A percentile compares a stretch with the other conserved stretches of the same genome.
Evolutionary conservation across 2,113 vertebrate genomes (phyloP).

Genomic region (Oncorhynchus nerka): DNA sequence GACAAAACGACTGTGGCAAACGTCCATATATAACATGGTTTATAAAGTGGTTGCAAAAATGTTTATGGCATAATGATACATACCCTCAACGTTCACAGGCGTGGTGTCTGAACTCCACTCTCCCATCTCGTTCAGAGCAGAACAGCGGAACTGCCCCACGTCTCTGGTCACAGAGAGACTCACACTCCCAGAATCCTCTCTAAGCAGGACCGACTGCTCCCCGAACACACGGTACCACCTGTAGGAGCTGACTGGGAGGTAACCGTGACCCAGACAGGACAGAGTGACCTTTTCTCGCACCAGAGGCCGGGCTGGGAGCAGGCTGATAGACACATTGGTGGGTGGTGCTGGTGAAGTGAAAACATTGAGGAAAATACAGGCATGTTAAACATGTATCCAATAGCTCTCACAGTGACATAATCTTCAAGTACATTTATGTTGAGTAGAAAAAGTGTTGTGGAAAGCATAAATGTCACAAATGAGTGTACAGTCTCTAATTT

Average conservation of each 20-base stretch:
- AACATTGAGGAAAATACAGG: not conserved
- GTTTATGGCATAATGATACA: not conserved
- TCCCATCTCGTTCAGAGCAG: slow-evolving; percentile 14
- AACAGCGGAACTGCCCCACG: slow-evolving; percentile 5
- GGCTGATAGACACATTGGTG: not conserved
- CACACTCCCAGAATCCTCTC: slow-evolving; percentile 1
- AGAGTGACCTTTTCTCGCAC: slow-evolving; percentile 14
- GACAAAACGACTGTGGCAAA: too few relatives aligned
- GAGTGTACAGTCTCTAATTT: too few relatives aligned
- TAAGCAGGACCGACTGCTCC: not conserved
- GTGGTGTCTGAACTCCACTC: not conserved
- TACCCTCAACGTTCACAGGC: slow-evolving; percentile 16
- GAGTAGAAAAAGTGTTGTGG: not conserved
- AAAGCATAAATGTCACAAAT: too few relatives aligned
- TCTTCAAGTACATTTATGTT: not conserved
- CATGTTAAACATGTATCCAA: not conserved
- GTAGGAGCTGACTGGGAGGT: slow-evolving; percentile 5
- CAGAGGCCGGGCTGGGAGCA: not conserved
- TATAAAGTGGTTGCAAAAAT: too few relatives aligned
- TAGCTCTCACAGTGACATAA: not conserved
- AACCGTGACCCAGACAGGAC: not conserved
- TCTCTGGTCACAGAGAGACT: not conserved
- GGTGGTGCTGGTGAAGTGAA: slow-evolving; percentile 5
- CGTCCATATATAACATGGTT: too few relatives aligned
- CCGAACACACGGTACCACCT: slow-evolving; percentile 15